Evolutionary conservation across 2,888 invertebrate species (phyloP).

Genomic region (Temnothorax rugatulus): DNA sequence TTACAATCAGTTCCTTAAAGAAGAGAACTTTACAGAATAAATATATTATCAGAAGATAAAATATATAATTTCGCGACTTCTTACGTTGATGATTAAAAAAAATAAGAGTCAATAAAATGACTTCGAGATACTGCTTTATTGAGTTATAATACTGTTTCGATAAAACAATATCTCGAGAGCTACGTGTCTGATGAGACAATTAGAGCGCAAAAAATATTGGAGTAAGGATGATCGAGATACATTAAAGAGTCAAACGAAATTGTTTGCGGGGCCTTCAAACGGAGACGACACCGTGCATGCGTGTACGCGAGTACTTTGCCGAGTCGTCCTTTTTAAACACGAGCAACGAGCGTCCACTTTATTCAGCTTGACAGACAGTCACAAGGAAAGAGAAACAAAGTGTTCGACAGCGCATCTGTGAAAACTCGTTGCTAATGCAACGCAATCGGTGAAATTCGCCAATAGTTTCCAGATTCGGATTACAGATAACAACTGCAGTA

Average conservation of each 20-base stretch:
- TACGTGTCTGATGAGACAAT: slow-evolving; percentile 11
- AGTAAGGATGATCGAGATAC: not conserved
- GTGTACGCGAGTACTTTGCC: slow-evolving; percentile 69
- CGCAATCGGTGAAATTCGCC: slow-evolving; percentile 38
- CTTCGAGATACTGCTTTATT: not conserved
- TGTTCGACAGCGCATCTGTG: slow-evolving; percentile 46
- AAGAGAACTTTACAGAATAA: not conserved
- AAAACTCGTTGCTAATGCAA: slow-evolving; percentile 53
- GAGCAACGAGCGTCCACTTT: slow-evolving; percentile 58
- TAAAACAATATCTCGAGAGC: not conserved
- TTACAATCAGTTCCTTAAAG: not conserved
- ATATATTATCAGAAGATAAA: not conserved
- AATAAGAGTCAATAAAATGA: not conserved
- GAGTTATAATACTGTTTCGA: not conserved
- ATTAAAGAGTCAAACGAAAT: not conserved
- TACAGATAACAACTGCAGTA: not conserved
- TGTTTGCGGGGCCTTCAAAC: slow-evolving; percentile 39
- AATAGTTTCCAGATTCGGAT: slow-evolving; percentile 31
- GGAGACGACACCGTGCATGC: slow-evolving; percentile 66
- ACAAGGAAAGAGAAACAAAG: slow-evolving; percentile 54
- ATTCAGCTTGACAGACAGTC: slow-evolving; percentile 54
- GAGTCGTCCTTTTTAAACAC: slow-evolving; percentile 60
- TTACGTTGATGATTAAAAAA: not conserved
- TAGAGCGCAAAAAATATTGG: not conserved
- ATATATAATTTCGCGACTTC: not conserved